Percentiles rank a stretch among this genome's conserved stretches.
These are phyloP conservation scores for Drosophila saltans DNA, from an alignment of 1,140 invertebrate genomes.

Conservation along the genomic window DNA sequence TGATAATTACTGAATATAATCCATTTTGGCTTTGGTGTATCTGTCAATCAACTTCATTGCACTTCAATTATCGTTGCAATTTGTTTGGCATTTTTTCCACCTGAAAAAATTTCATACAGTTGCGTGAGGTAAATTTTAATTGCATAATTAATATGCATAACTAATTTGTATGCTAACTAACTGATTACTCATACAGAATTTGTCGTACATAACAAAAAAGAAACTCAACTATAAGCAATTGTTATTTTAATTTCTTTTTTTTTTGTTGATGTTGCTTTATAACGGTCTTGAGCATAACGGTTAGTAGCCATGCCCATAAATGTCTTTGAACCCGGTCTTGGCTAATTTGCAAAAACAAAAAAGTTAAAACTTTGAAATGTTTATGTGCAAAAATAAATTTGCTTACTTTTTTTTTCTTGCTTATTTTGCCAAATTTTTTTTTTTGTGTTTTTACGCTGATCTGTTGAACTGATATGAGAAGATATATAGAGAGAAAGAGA, in stretches of 20 bases:
- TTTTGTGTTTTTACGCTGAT: conserved; percentile 4
- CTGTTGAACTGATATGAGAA: conserved; percentile 8
- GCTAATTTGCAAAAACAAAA: background rate
- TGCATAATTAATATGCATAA: conserved; percentile 13
- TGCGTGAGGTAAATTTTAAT: conserved; percentile 14
- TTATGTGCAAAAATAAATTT: conserved; percentile 11
- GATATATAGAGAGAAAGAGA: background rate
- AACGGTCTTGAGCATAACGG: conserved; percentile 7
- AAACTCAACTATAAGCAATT: conserved; percentile 1
- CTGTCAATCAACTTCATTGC: conserved; percentile 12
- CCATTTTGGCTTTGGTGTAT: conserved; percentile 6
- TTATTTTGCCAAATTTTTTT: background rate
- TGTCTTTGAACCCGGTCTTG: conserved; percentile 4
- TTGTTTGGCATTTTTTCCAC: conserved; percentile 8
- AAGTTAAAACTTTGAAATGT: conserved; percentile 1
- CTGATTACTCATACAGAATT: conserved; percentile 11
- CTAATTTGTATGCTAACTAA: conserved; percentile 11
- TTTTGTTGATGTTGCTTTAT: background rate
- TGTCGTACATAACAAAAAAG: background rate
- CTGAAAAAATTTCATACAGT: conserved; percentile 1
- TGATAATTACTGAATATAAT: background rate
- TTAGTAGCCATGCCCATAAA: conserved; percentile 5
- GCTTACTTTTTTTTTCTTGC: conserved; percentile 3
- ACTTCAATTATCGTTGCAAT: conserved; percentile 6
- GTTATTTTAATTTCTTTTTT: background rate